Evolutionary conservation across 2,888 invertebrate genomes (phyloP).

Genomic region (Itoplectis maculator): DNA sequence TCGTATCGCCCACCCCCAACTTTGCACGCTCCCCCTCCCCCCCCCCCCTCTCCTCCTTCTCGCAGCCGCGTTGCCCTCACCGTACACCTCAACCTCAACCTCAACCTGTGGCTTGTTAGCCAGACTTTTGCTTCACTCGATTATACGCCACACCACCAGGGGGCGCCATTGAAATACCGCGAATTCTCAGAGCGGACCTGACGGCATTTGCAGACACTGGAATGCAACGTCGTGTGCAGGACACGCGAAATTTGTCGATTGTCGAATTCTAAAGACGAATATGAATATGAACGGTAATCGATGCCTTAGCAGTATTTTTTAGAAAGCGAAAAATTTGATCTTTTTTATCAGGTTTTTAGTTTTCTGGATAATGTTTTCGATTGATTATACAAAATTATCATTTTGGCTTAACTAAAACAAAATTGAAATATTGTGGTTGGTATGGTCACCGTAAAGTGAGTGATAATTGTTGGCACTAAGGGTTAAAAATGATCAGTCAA

Average conservation of each 20-base stretch:
- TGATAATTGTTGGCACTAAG: no score
- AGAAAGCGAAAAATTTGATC: no score
- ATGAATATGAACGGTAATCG: background rate
- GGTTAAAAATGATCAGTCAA: no score
- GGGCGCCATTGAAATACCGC: constrained; percentile 41
- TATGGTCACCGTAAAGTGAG: no score
- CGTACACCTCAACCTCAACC: constrained; percentile 19
- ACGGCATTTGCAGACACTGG: constrained; percentile 9
- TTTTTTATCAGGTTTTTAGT: no score
- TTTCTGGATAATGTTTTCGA: no score
- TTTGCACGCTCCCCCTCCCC: background rate
- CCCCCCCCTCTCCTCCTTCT: background rate
- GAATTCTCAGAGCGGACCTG: constrained; percentile 36
- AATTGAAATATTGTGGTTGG: no score
- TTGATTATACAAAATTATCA: no score
- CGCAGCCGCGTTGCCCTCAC: background rate
- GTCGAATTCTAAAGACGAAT: background rate
- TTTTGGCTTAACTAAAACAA: no score
- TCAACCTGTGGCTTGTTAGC: constrained; percentile 38
- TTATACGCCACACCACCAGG: constrained; percentile 13
- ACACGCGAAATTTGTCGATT: constrained; percentile 14
- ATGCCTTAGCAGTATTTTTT: no score
- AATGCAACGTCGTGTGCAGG: background rate
- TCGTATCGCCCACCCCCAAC: constrained; percentile 3
- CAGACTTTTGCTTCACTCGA: constrained; percentile 51